phyloP scores from a whole-genome alignment of 2,113 vertebrate species.

The Riparia riparia region DNA sequence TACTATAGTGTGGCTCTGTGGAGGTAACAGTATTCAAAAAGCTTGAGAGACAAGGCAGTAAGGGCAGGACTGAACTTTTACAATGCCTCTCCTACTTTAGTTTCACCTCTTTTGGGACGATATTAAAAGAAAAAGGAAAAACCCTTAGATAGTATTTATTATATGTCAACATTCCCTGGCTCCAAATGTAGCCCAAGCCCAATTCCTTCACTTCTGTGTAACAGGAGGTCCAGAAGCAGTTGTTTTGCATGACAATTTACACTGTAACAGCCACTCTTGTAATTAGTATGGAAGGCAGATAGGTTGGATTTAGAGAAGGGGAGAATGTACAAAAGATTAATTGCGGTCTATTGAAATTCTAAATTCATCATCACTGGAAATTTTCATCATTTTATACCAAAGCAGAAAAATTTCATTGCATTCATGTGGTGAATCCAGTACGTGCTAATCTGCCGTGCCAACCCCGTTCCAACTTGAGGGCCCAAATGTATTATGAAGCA shows the following conservation, averaged over 20 bases:
- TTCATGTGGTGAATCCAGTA: conserved; percentile 48
- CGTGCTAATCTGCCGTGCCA: conserved; percentile 33
- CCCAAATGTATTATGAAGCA: conserved; percentile 61
- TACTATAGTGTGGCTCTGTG: not conserved
- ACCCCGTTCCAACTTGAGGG: conserved; percentile 54
- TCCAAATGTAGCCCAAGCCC: not conserved
- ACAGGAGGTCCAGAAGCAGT: conserved; percentile 11
- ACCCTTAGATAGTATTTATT: not conserved
- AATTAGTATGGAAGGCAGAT: conserved; percentile 59
- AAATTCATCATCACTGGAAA: conserved; percentile 55
- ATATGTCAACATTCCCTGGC: not conserved
- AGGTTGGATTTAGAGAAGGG: not conserved
- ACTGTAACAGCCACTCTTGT: conserved; percentile 21
- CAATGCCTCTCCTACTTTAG: not conserved
- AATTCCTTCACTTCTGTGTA: not conserved
- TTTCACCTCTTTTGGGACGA: not conserved
- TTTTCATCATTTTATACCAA: conserved; percentile 36
- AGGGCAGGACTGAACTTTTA: not conserved
- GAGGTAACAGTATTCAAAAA: not conserved
- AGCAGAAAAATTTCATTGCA: conserved; percentile 38
- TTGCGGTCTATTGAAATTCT: conserved; percentile 73
- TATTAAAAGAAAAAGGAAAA: not conserved
- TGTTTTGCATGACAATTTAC: conserved; percentile 64
- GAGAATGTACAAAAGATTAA: conserved; percentile 67
- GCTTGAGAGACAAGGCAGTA: not conserved